Percentiles rank a stretch among this genome's conserved stretches.
Conservation (phyloP, 2,797 vertebrate genomes). For the Spea hammondii region DNA sequence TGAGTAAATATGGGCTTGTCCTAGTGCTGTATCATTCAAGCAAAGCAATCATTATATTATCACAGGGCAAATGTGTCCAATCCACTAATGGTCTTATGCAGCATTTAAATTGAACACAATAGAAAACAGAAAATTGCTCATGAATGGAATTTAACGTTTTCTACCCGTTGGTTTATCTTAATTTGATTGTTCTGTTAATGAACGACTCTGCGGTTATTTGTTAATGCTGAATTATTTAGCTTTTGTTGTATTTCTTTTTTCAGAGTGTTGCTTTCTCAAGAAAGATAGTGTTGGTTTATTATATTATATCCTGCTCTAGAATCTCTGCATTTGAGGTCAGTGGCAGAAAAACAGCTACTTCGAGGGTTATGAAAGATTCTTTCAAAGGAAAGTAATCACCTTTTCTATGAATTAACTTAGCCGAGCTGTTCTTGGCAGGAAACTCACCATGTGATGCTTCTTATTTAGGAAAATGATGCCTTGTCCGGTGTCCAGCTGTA, state of each 20-base stretch:
- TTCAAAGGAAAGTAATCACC: background rate
- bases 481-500: background rate
- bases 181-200: constrained; percentile 9
- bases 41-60: too few species aligned
- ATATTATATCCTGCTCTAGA: background rate
- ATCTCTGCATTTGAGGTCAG: background rate
- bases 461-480: background rate
- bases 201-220: constrained; percentile 3
- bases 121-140: background rate
- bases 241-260: background rate
- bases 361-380: background rate
- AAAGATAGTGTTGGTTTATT: background rate
- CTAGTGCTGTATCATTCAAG: too few species aligned
- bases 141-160: background rate
- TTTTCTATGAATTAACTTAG: background rate
- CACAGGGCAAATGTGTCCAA: too few species aligned
- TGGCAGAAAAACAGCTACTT: background rate
- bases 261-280: background rate
- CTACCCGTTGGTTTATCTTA: background rate
- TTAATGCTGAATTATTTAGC: constrained; percentile 2
- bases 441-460: background rate
- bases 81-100: background rate
- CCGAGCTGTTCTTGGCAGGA: background rate
- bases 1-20: too few species aligned
- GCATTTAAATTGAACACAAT: background rate